These are phyloP conservation scores for Ochropacha duplaris DNA, from an alignment of 2,888 invertebrate species.

Conservation along the genomic window DNA sequence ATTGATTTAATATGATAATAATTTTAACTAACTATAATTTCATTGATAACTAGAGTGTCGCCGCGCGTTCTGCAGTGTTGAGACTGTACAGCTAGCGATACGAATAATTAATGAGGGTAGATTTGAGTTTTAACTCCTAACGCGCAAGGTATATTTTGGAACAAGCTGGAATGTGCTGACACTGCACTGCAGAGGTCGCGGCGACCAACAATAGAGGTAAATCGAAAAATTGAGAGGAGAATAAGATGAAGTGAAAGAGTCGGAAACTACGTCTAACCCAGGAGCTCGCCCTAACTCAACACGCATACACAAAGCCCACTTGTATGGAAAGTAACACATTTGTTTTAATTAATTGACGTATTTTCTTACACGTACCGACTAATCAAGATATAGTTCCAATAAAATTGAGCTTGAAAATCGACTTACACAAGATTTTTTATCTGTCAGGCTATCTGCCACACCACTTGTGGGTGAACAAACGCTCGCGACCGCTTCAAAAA, in stretches of 20 bases:
- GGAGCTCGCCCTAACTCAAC: constrained; percentile 38
- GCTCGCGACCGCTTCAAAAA: constrained; percentile 30
- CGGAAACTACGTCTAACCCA: constrained; percentile 33
- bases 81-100: neutral
- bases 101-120: neutral
- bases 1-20: constrained; percentile 63
- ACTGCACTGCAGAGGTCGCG: constrained; percentile 6
- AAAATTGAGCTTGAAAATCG: constrained; percentile 81
- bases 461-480: constrained; percentile 38
- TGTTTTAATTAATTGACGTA: constrained; percentile 72
- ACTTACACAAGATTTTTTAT: constrained; percentile 58
- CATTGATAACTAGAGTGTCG: constrained; percentile 52
- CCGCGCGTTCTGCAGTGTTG: constrained; percentile 20
- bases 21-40: constrained; percentile 69
- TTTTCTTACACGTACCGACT: constrained; percentile 74
- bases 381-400: constrained; percentile 64
- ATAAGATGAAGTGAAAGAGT: constrained; percentile 4
- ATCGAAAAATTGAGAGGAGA: constrained; percentile 1
- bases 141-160: neutral
- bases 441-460: constrained; percentile 40
- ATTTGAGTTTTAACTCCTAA: neutral
- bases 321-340: constrained; percentile 33
- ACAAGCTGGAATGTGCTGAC: constrained; percentile 34
- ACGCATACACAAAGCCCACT: constrained; percentile 9
- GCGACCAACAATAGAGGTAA: constrained; percentile 4